Base-by-base conservation (phyloP, 2,797 vertebrate genomes). In the Poecilia gillii region DNA sequence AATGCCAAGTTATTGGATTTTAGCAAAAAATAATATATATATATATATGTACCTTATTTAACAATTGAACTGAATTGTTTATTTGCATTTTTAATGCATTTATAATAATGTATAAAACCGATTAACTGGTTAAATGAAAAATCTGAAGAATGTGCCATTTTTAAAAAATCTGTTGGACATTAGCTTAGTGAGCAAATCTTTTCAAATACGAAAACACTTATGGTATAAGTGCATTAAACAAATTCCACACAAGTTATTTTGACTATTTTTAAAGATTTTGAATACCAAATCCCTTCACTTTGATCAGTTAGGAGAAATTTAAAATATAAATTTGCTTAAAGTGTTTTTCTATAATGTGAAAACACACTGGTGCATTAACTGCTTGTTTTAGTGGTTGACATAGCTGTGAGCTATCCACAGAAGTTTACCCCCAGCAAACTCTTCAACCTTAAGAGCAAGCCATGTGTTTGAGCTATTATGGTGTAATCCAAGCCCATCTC, bases 401-500 rank as follows among this genome's bases (percentile, higher is more conserved):
- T 78, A 87, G 81, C 72, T 71, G 41, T 59, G 20, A 79, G 70
- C 73, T 70, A 76, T 45, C 78, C 64, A 72, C 39, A 77, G 68
- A 51, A n/a, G 6, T 71, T 71, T 45, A 45, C 41, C 68, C 68
- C 68, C 68, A 71, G 41, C 41, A 72, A 72, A 72, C 9, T 39
- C 49, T 23, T 7, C 73, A 43, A 41, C 31, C 72, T 64, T 49
- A 59, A 20, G 3, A 74, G 31, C n/a, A 76, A 84, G 81, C 75
- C 68, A 66, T 77, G 64, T 82, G 86, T 85, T 81, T 78, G 64
- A 81, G 79, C 81, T 77, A 76, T 73, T 86, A 85, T 87, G 53
- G 31, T 78, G 85, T 87, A 92, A 92, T 88, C 73, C 47, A 68
- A 81, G 53, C 75, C 74, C 1, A 68, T 88, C 82, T 90, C 78